Conservation (phyloP, 92 coral and sea anemone genomes). For the Porites divaricata region DNA sequence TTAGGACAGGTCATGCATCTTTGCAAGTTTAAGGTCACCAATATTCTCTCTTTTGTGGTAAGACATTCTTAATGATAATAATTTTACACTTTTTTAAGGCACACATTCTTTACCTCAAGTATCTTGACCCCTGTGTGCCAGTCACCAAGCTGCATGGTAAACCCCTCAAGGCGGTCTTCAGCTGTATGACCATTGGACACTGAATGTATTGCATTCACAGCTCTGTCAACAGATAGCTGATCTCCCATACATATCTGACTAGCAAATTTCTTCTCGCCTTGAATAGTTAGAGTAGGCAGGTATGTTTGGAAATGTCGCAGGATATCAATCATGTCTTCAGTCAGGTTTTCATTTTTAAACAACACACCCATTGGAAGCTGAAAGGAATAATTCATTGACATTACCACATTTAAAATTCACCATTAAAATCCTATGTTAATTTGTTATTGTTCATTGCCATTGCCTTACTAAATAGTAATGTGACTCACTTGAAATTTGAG, state of each 20-base stretch:
- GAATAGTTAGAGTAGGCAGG: background rate
- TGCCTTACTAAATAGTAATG: too few relatives aligned
- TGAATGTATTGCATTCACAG: constrained; percentile 57
- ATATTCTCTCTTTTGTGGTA: background rate
- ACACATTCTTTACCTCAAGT: constrained; percentile 27
- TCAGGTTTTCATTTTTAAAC: constrained; percentile 46
- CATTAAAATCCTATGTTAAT: too few relatives aligned
- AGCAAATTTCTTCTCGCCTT: too few relatives aligned
- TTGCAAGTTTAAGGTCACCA: constrained; percentile 3
- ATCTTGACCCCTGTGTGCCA: background rate
- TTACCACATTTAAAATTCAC: background rate
- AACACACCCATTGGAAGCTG: constrained; percentile 13
- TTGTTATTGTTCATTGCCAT: too few relatives aligned
- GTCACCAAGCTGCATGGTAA: constrained; percentile 42
- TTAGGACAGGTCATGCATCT: constrained; percentile 8
- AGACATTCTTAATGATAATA: background rate
- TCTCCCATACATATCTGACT: constrained; percentile 23
- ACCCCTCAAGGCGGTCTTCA: constrained; percentile 47
- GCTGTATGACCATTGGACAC: constrained; percentile 56
- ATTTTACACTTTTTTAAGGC: background rate
- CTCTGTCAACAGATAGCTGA: constrained; percentile 63
- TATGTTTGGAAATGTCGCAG: constrained; percentile 11
- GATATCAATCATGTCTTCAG: constrained; percentile 34
- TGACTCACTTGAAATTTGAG: too few relatives aligned
- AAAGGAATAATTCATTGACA: background rate